A percentile compares a stretch with the other conserved stretches of the same genome.
Conservation (phyloP, 2,888 invertebrate genomes). For the Sinhomidia bicolor region DNA sequence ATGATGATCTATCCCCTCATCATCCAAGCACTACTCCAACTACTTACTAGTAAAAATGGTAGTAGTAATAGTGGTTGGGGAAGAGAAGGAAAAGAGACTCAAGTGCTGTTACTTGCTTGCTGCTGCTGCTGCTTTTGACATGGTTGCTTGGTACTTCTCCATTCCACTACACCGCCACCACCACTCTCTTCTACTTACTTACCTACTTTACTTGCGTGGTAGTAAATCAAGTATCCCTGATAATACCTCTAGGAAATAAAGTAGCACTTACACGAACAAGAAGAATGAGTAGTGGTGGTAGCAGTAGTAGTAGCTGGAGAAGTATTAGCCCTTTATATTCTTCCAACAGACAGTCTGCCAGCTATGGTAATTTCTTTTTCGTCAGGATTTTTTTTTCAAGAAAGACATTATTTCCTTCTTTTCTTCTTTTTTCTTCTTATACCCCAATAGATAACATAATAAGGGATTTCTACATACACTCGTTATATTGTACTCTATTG, state of each 20-base stretch:
- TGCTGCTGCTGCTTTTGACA: slow-evolving; percentile 24
- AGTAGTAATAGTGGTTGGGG: no score
- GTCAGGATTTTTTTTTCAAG: neutral
- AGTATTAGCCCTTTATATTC: slow-evolving; percentile 13
- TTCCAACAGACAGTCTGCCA: neutral
- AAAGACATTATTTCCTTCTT: slow-evolving; percentile 42
- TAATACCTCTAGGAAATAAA: slow-evolving; percentile 46
- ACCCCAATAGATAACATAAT: slow-evolving; percentile 1
- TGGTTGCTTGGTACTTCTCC: slow-evolving; percentile 28
- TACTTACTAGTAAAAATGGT: no score
- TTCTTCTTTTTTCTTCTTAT: neutral
- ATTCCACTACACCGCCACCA: neutral
- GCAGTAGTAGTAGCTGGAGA: no score
- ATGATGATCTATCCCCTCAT: neutral
- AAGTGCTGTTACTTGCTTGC: slow-evolving; percentile 33
- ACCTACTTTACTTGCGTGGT: slow-evolving; percentile 1
- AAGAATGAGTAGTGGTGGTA: slow-evolving; percentile 51
- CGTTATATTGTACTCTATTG: neutral
- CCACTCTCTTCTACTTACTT: neutral
- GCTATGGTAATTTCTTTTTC: slow-evolving; percentile 54
- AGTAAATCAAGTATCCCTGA: slow-evolving; percentile 71
- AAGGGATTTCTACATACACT: neutral
- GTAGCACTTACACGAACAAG: slow-evolving; percentile 48
- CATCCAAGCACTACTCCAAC: no score
- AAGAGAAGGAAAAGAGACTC: neutral